A percentile compares a stretch with the other conserved stretches of the same genome.
phyloP scores from a whole-genome alignment of 2,888 invertebrate species.

The Nomada fucata region DNA sequence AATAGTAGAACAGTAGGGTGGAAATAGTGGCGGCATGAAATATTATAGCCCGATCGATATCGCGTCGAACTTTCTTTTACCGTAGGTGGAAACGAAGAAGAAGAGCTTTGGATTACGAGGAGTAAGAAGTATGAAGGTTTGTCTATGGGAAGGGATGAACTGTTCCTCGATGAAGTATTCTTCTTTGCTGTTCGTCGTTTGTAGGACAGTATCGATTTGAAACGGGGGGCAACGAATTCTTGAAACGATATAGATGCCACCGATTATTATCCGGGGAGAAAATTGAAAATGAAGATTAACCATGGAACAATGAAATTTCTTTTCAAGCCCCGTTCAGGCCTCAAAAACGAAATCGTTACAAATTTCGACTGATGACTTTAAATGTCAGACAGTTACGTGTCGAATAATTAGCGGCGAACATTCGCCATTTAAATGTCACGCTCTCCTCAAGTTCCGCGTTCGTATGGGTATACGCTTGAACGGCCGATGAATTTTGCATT shows the following conservation, averaged over 20 bases:
- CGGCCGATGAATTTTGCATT: constrained; percentile 30
- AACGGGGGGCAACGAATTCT: not conserved
- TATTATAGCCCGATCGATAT: not conserved
- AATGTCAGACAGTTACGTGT: constrained; percentile 23
- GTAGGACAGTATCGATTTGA: not conserved
- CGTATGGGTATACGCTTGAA: not conserved
- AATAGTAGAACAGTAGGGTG: not conserved
- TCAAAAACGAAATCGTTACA: not conserved
- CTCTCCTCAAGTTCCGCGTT: constrained; percentile 18
- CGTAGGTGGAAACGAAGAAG: not conserved
- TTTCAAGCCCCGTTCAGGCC: too few species aligned
- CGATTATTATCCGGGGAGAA: constrained; percentile 8
- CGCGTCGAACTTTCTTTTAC: not conserved
- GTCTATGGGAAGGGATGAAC: not conserved
- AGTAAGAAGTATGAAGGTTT: not conserved
- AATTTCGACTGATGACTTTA: constrained; percentile 3
- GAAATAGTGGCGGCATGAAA: not conserved
- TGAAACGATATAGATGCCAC: not conserved
- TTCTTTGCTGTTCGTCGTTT: not conserved
- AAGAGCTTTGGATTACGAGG: not conserved
- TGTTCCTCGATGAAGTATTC: not conserved
- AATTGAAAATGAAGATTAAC: not conserved
- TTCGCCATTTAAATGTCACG: constrained; percentile 52
- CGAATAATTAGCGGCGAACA: constrained; percentile 29
- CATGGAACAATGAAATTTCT: not conserved